Percentiles rank a stretch among this genome's conserved stretches.
Conservation (phyloP, 2,797 vertebrate genomes). For the Myoxocephalus aenaeus region DNA sequence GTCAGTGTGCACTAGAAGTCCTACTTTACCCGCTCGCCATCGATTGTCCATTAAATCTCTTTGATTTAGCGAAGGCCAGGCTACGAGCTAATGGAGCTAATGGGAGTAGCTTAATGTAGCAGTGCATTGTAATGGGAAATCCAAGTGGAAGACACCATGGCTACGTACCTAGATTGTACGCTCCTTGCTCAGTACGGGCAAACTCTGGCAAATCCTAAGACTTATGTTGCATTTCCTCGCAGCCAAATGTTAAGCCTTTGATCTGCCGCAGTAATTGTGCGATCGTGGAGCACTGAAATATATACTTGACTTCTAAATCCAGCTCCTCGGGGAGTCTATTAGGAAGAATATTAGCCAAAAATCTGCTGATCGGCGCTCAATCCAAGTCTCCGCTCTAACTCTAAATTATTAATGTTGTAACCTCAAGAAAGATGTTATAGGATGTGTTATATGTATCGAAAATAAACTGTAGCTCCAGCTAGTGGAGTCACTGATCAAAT, state of each 20-base stretch:
- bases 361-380: constrained; percentile 53
- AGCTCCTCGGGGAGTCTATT: constrained; percentile 53
- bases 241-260: constrained; percentile 39
- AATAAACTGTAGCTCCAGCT: background rate
- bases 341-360: constrained; percentile 48
- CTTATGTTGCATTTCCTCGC: background rate
- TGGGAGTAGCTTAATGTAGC: constrained; percentile 41
- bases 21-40: constrained; percentile 47
- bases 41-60: constrained; percentile 60
- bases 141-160: constrained; percentile 1
- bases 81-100: constrained; percentile 59
- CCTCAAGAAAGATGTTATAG: background rate
- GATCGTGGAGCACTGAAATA: constrained; percentile 11
- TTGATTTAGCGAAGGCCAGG: constrained; percentile 33
- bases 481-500: constrained; percentile 5
- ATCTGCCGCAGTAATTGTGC: constrained; percentile 43
- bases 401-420: constrained; percentile 46
- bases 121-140: constrained; percentile 29
- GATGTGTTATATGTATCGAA: background rate
- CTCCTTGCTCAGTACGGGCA: background rate
- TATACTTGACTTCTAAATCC: constrained; percentile 20
- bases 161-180: background rate
- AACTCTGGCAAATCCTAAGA: background rate
- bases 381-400: background rate
- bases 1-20: constrained; percentile 27